Evolutionary conservation across 2,888 invertebrate genomes (phyloP).

Genomic region (Apodemia mormo): DNA sequence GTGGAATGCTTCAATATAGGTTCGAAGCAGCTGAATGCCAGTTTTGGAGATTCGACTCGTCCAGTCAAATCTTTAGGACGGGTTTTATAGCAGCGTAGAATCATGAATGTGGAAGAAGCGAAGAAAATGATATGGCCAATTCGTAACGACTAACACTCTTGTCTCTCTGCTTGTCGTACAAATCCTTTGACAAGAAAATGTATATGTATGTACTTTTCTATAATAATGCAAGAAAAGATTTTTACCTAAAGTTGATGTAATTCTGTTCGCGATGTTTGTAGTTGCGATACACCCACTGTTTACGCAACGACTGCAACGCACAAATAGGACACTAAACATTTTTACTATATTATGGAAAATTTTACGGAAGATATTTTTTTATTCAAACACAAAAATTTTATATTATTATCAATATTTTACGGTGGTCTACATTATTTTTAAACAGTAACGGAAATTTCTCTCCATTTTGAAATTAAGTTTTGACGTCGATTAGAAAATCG

Average conservation of each 20-base stretch:
- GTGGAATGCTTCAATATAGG: too few species aligned
- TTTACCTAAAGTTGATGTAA: not conserved
- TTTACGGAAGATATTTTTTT: conserved; percentile 8
- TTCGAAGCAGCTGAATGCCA: too few species aligned
- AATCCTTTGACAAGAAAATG: too few species aligned
- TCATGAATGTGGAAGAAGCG: too few species aligned
- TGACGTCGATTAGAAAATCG: conserved; percentile 52
- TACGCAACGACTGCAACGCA: conserved; percentile 46
- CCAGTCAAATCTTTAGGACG: too few species aligned
- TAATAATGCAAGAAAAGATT: not conserved
- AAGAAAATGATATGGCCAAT: too few species aligned
- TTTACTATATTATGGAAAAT: not conserved
- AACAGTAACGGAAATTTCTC: conserved; percentile 37
- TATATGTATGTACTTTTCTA: too few species aligned
- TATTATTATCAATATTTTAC: conserved; percentile 42
- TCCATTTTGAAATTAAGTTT: conserved; percentile 37
- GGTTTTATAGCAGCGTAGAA: too few species aligned
- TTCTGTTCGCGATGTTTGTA: conserved; percentile 35
- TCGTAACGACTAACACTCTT: too few species aligned
- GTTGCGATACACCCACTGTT: conserved; percentile 44
- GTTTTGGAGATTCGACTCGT: too few species aligned
- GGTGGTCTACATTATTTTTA: conserved; percentile 55
- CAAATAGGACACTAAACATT: conserved; percentile 32
- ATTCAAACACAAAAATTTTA: conserved; percentile 31
- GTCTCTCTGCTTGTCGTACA: too few species aligned